Percentiles rank a stretch among this genome's conserved stretches.
phyloP scores from a whole-genome alignment of 2,113 vertebrate species.

The Mesoclemmys tuberculata region DNA sequence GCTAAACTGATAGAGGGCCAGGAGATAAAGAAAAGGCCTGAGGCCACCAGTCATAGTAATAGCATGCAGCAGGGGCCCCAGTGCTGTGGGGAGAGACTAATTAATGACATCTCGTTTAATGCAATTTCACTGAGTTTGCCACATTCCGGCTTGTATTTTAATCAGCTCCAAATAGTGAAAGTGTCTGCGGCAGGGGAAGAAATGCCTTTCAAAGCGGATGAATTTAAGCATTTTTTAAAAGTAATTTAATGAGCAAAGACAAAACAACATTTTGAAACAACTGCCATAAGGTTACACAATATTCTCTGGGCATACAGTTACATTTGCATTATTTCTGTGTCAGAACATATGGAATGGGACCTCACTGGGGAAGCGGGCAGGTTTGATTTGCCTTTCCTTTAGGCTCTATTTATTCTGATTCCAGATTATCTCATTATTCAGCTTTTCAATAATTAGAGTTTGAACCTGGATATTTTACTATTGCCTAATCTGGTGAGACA shows the following conservation, averaged over 20 bases:
- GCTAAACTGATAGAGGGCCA: neutral
- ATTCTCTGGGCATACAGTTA: neutral
- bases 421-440: neutral
- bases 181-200: fast-evolving
- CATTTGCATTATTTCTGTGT: slow-evolving; percentile 13
- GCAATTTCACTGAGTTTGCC: neutral
- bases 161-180: neutral
- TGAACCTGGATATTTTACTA: neutral
- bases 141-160: neutral
- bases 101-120: neutral
- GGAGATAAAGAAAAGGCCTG: neutral
- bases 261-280: neutral
- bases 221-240: neutral
- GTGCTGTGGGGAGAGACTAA: neutral
- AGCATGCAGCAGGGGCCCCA: neutral
- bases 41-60: fast-evolving
- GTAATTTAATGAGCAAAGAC: neutral
- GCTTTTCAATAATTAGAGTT: slow-evolving; percentile 34
- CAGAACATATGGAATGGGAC: slow-evolving; percentile 38
- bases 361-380: neutral
- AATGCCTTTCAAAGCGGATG: neutral
- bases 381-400: slow-evolving; percentile 9
- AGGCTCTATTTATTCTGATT: slow-evolving; percentile 20
- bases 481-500: neutral
- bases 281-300: neutral